Conservation (phyloP, 2,113 vertebrate species). For the Dipodomys spectabilis region DNA sequence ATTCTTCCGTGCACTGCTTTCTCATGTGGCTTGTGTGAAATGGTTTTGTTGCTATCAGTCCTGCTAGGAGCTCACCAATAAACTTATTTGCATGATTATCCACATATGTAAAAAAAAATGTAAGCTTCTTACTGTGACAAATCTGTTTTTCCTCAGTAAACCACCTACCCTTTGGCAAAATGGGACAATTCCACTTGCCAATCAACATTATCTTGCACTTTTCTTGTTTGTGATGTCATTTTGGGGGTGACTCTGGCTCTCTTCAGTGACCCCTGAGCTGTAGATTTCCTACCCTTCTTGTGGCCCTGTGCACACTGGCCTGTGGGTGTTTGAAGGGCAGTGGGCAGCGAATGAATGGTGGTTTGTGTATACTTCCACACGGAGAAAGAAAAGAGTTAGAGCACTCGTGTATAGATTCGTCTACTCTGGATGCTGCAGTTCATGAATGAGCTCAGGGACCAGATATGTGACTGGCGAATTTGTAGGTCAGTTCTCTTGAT, state of each 20-base stretch:
- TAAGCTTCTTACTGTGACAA: not conserved
- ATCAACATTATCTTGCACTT: not conserved
- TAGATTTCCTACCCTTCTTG: not conserved
- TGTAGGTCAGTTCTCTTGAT: not conserved
- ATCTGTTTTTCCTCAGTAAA: not conserved
- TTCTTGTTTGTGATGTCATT: slow-evolving; percentile 7
- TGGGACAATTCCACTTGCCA: not conserved
- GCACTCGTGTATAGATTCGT: not conserved
- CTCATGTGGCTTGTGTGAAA: not conserved
- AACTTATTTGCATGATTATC: not conserved
- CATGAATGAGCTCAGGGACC: not conserved
- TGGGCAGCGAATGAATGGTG: no score
- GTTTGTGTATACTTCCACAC: not conserved
- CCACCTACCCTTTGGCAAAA: not conserved
- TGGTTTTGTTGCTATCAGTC: not conserved
- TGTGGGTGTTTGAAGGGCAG: not conserved
- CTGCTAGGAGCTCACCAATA: not conserved
- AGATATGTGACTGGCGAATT: not conserved
- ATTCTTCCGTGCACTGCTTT: not conserved
- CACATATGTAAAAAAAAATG: not conserved
- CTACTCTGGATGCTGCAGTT: not conserved
- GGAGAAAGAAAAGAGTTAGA: not conserved
- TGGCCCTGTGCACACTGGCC: not conserved
- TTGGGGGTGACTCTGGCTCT: not conserved
- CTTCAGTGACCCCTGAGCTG: not conserved